phyloP scores from a whole-genome alignment of 2,113 vertebrate species.

The Indicator indicator region DNA sequence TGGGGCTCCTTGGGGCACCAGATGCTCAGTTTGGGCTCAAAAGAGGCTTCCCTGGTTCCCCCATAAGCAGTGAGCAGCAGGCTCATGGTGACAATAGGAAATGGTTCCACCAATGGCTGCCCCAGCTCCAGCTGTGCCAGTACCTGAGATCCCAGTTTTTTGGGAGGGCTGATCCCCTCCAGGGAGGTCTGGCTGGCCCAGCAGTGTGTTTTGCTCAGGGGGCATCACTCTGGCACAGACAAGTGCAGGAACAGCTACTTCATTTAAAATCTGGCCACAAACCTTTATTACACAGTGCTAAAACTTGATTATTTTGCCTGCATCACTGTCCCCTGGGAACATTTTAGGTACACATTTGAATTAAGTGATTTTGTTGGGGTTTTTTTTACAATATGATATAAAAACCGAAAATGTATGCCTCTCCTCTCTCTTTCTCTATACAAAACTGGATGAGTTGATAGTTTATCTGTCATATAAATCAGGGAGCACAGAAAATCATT shows the following conservation, averaged over 20 bases:
- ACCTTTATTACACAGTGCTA: background rate
- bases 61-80: fast-evolving
- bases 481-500: slow-evolving; percentile 69
- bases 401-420: slow-evolving; percentile 31
- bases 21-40: background rate
- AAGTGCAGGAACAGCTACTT: background rate
- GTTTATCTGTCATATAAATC: slow-evolving; percentile 76
- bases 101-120: fast-evolving
- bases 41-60: background rate
- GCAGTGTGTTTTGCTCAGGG: background rate
- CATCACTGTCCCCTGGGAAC: slow-evolving; percentile 29
- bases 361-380: slow-evolving; percentile 18
- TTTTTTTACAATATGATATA: slow-evolving; percentile 49
- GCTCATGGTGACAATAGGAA: fast-evolving
- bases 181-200: background rate
- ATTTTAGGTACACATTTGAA: slow-evolving; percentile 53
- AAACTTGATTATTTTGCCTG: slow-evolving; percentile 30
- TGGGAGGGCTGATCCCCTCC: fast-evolving
- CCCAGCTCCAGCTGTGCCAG: fast-evolving
- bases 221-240: background rate
- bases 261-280: slow-evolving; percentile 1
- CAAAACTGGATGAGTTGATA: slow-evolving; percentile 56
- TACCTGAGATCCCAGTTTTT: background rate
- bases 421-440: slow-evolving; percentile 36
- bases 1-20: background rate